Conservation (phyloP, 2,888 invertebrate genomes). For the Erebia ligea region DNA sequence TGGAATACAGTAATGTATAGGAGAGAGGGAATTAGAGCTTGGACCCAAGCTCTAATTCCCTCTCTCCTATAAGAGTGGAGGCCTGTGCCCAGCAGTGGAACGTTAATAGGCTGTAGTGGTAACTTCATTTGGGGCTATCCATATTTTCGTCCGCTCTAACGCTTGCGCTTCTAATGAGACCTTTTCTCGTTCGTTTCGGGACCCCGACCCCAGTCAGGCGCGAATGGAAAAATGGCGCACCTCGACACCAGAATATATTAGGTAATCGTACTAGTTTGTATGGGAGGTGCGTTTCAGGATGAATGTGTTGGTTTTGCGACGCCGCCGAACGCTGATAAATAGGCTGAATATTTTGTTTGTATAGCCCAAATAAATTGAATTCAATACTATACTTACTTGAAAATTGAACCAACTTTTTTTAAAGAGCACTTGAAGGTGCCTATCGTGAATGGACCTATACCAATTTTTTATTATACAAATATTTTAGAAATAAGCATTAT, state of each 20-base stretch:
- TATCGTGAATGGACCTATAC: too few relatives aligned
- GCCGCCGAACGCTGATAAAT: slow-evolving; percentile 71
- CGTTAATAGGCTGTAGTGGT: too few relatives aligned
- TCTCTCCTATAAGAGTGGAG: too few relatives aligned
- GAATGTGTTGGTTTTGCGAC: slow-evolving; percentile 72
- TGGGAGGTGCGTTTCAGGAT: slow-evolving; percentile 67
- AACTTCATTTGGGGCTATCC: too few relatives aligned
- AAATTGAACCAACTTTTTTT: slow-evolving; percentile 44
- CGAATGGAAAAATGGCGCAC: slow-evolving; percentile 74
- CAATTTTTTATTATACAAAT: too few relatives aligned
- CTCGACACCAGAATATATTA: slow-evolving; percentile 77
- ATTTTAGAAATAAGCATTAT: too few relatives aligned
- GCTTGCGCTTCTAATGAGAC: background rate
- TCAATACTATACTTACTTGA: slow-evolving; percentile 51
- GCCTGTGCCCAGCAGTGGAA: too few relatives aligned
- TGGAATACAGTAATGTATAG: too few relatives aligned
- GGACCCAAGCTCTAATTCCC: too few relatives aligned
- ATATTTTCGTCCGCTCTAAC: too few relatives aligned
- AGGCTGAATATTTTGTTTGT: slow-evolving; percentile 70
- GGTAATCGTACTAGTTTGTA: slow-evolving; percentile 74
- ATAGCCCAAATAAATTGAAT: slow-evolving; percentile 75
- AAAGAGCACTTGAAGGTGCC: too few relatives aligned
- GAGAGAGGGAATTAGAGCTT: too few relatives aligned
- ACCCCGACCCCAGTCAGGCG: slow-evolving; percentile 37
- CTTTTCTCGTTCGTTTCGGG: background rate